These are phyloP conservation scores for Atherinomorus stipes DNA, from an alignment of 2,113 vertebrate species.

Conservation along the genomic window DNA sequence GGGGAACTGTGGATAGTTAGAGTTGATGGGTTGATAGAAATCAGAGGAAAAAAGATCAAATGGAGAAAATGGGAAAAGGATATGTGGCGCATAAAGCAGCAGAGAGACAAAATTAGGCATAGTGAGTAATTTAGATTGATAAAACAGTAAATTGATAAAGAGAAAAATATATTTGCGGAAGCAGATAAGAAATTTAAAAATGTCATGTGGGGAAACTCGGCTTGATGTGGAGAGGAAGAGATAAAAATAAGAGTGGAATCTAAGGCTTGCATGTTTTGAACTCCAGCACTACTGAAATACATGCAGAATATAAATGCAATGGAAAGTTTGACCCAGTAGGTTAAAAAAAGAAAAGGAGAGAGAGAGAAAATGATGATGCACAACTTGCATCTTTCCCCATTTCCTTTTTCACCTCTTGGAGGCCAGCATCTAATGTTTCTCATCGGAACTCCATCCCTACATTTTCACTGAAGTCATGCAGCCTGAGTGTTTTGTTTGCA, in stretches of 20 bases:
- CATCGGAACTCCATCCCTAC: conserved; percentile 75
- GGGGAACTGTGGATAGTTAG: conserved; percentile 35
- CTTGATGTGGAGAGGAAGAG: background rate
- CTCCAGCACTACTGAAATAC: conserved; percentile 39
- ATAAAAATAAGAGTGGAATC: background rate
- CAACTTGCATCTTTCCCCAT: conserved; percentile 59
- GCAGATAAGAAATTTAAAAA: background rate
- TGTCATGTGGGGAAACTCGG: background rate
- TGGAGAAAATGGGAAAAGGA: background rate
- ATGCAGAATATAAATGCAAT: conserved; percentile 80
- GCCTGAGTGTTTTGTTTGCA: conserved; percentile 30
- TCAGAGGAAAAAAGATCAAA: conserved; percentile 23
- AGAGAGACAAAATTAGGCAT: background rate
- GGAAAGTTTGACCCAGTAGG: conserved; percentile 77
- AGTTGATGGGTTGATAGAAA: conserved; percentile 48
- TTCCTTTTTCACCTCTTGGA: conserved; percentile 64
- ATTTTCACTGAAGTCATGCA: conserved; percentile 17
- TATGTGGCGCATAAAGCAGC: background rate
- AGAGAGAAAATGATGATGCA: conserved; percentile 64
- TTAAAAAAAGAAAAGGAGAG: conserved; percentile 65
- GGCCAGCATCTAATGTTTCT: conserved; percentile 72
- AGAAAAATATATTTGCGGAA: background rate
- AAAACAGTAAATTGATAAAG: background rate
- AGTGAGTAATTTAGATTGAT: background rate
- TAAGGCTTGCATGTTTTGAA: conserved; percentile 12